A percentile compares a stretch with the other conserved stretches of the same genome.
These are phyloP conservation scores for Perithous albicinctus DNA, from an alignment of 2,888 invertebrate genomes.

Conservation along the genomic window DNA sequence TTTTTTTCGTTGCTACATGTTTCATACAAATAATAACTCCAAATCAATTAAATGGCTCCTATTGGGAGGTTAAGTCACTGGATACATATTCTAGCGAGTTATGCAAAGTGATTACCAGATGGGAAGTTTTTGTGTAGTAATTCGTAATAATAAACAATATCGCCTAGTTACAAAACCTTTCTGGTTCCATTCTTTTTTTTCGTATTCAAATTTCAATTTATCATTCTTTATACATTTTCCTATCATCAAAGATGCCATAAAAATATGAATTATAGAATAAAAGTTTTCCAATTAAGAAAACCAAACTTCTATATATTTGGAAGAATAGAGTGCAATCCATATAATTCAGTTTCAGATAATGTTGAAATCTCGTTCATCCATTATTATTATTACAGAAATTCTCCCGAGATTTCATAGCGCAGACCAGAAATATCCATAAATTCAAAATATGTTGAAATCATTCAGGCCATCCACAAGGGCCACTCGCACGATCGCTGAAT, in stretches of 20 bases:
- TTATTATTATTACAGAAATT: conserved; percentile 50
- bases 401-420: conserved; percentile 24
- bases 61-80: conserved; percentile 1
- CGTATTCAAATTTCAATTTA: conserved; percentile 16
- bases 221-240: conserved; percentile 39
- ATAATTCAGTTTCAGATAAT: conserved; percentile 16
- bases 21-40: neutral
- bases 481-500: conserved; percentile 5
- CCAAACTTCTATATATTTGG: neutral
- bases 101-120: neutral
- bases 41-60: too few species aligned
- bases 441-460: conserved; percentile 43
- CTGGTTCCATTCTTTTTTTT: neutral
- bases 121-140: neutral
- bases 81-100: neutral
- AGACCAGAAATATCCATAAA: conserved; percentile 12
- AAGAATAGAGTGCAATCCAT: conserved; percentile 44
- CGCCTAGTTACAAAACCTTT: neutral
- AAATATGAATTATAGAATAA: conserved; percentile 43
- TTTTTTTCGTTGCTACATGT: neutral
- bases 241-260: conserved; percentile 28
- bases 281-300: too few species aligned
- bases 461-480: conserved; percentile 33
- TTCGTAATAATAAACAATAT: neutral
- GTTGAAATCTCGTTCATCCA: conserved; percentile 44